Evolutionary conservation across 2,113 vertebrate species (phyloP), one percentile per base, ranked within the genome.

Genomic region (Struthidea cinerea): DNA sequence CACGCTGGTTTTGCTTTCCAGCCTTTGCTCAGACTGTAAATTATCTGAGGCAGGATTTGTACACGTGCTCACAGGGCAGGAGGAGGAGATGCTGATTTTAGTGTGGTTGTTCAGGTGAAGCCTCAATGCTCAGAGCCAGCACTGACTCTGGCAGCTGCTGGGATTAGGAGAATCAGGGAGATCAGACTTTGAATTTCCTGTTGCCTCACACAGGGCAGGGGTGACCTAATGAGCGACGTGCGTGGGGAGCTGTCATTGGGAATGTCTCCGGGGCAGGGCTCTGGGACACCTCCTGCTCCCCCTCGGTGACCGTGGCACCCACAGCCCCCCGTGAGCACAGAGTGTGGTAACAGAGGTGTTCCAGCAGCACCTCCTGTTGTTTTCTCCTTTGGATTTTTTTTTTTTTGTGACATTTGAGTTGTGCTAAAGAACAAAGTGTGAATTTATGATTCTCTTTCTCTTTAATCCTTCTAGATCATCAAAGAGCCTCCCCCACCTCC

Each of bases 401-500:
- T 42, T 53, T 19, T 55, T 84, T 42, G n/a, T 61, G 64, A 14
- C 2, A 0, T 61, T 46, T 65, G 49, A 60, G 46, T 39, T 14
- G 9, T 39, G n/a, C 53, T 76, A 3, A 64, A 37, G 69, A 61
- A 9, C n/a, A 41, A 37, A 28, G 9, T 17, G 1, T 13, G 6
- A 33, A 90, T 76, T 91, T 17, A 71, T 49, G 33, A 0, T 60
- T 89, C 32, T 94, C 10, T 95, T 86, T 96, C 33, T 96, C 61
- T 89, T 78, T 73, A 11, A 60, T 53, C 79, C 60, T 94, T 96
- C 19, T 44, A 98, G 98, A 98, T 98, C 80, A 98, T 98, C 90
- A 98, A 98, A 69, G 98, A 98, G 76, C 97, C 98, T 3, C 98
- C 98, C 1, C 98, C 98, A 7, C 98, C 98, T 19, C 98, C 98